Percentiles rank a stretch among this genome's conserved stretches.
Conservation (phyloP, 2,113 vertebrate genomes). For the Strix uralensis region DNA sequence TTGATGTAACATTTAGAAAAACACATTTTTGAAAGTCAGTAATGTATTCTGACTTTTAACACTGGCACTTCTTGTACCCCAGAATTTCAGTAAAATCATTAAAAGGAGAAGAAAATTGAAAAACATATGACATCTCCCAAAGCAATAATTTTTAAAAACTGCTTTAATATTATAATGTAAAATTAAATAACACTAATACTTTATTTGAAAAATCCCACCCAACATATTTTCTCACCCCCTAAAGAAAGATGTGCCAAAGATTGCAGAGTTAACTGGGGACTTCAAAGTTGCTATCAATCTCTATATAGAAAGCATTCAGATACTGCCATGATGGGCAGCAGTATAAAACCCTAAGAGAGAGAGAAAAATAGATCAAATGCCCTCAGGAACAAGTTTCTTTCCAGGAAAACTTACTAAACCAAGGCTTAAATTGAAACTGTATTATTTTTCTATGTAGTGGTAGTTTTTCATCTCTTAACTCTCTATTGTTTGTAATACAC, state of each 20-base stretch:
- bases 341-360: slow-evolving; percentile 26
- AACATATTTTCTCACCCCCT: not conserved
- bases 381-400: slow-evolving; percentile 48
- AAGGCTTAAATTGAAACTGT: slow-evolving; percentile 41
- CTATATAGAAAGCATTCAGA: not conserved
- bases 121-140: not conserved
- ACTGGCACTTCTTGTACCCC: not conserved
- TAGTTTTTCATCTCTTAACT: slow-evolving; percentile 55
- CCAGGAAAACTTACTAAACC: slow-evolving; percentile 35
- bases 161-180: not conserved
- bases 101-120: not conserved
- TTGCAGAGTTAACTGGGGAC: not conserved
- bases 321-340: slow-evolving; percentile 11
- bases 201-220: not conserved
- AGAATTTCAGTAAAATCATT: not conserved
- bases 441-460: slow-evolving; percentile 19
- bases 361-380: slow-evolving; percentile 48
- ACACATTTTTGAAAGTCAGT: not conserved
- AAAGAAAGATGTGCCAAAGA: slow-evolving; percentile 4
- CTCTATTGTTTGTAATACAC: slow-evolving; percentile 1
- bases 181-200: not conserved
- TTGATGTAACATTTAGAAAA: not conserved
- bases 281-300: slow-evolving; percentile 22
- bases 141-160: not conserved
- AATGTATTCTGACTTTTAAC: not conserved